Evolutionary conservation across 64 coral and sea anemone species (phyloP).

Genomic region (Platygyra sinensis): DNA sequence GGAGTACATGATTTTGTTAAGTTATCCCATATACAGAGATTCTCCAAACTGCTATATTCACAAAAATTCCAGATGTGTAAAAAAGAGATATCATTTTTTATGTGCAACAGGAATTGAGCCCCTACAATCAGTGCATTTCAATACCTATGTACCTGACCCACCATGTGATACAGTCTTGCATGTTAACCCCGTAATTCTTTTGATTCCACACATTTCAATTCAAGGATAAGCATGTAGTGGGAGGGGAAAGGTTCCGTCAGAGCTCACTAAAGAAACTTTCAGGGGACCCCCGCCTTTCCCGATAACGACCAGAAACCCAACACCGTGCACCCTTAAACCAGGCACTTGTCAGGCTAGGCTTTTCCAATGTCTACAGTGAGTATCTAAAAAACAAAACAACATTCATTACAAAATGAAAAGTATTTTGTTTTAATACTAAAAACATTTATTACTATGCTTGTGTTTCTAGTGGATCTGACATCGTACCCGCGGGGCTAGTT

Average conservation of each 20-base stretch:
- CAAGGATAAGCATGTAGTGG: constrained; percentile 85
- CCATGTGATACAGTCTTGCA: constrained; percentile 99
- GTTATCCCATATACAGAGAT: too few species aligned
- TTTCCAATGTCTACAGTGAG: constrained; percentile 85
- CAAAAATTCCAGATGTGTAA: too few species aligned
- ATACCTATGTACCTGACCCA: constrained; percentile 54
- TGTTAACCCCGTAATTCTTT: constrained; percentile 98
- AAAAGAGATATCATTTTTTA: too few species aligned
- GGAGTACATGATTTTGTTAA: too few species aligned
- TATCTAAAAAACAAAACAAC: not conserved
- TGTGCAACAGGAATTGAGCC: too few species aligned
- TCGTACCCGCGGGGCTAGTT: too few species aligned
- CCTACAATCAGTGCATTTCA: too few species aligned
- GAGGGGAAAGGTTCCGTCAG: constrained; percentile 72
- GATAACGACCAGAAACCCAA: constrained; percentile 95
- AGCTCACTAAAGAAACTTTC: constrained; percentile 99
- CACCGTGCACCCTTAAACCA: constrained; percentile 94
- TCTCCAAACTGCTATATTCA: too few species aligned
- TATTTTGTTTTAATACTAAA: not conserved
- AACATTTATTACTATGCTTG: not conserved
- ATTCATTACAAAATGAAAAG: not conserved
- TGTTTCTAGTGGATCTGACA: too few species aligned
- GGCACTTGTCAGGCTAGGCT: constrained; percentile 97
- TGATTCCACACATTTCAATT: constrained; percentile 97
- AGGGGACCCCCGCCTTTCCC: constrained; percentile 93